Evolutionary conservation across 2,888 invertebrate genomes (phyloP).

Genomic region (Parnassius glacialis): DNA sequence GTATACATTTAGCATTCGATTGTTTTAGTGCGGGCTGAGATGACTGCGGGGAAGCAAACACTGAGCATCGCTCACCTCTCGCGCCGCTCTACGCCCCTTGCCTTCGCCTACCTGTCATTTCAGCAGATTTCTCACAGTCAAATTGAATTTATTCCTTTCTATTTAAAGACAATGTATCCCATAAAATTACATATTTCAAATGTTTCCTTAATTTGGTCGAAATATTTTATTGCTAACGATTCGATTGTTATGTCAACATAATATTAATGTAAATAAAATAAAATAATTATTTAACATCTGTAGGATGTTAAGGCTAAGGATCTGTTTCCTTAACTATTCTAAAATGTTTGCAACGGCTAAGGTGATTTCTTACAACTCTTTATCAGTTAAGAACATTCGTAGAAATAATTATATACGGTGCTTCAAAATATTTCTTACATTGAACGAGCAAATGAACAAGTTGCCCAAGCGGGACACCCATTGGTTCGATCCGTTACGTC

Average conservation of each 20-base stretch:
- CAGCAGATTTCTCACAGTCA: conserved; percentile 6
- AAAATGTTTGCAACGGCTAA: conserved; percentile 34
- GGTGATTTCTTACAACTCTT: conserved; percentile 66
- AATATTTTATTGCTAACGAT: too few species aligned
- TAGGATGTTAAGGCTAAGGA: too few species aligned
- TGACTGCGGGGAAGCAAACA: conserved; percentile 71
- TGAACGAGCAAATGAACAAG: conserved; percentile 51
- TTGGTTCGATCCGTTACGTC: conserved; percentile 75
- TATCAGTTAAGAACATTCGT: conserved; percentile 65
- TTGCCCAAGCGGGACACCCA: conserved; percentile 67
- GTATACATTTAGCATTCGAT: conserved; percentile 77
- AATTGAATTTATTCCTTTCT: conserved; percentile 3
- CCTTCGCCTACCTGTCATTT: conserved; percentile 22
- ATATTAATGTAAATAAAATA: too few species aligned
- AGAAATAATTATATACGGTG: conserved; percentile 77
- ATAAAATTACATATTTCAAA: too few species aligned
- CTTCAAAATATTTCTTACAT: conserved; percentile 59
- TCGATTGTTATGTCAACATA: too few species aligned
- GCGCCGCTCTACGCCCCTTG: conserved; percentile 26
- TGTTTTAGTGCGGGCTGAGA: conserved; percentile 78
- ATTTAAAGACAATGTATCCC: neutral
- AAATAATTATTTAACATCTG: too few species aligned
- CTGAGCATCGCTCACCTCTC: conserved; percentile 54
- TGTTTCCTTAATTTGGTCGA: too few species aligned
- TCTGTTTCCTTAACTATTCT: conserved; percentile 5